Conservation (phyloP, 1,140 invertebrate species). For the Drosophila eugracilis region DNA sequence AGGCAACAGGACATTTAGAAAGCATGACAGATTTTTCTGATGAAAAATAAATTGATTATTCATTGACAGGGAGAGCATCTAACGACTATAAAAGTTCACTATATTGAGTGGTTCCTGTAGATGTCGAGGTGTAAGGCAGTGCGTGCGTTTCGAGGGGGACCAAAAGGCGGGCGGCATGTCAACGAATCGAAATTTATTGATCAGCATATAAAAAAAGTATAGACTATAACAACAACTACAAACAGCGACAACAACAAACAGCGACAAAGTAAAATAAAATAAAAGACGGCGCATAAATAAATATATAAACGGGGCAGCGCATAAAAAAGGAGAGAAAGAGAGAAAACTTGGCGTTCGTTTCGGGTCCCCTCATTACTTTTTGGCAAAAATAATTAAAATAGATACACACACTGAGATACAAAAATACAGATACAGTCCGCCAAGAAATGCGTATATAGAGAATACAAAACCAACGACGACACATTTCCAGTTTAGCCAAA, state of each 20-base stretch:
- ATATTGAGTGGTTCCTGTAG: background rate
- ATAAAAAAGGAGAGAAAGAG: slow-evolving; percentile 7
- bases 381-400: slow-evolving; percentile 80
- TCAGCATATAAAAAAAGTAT: slow-evolving; percentile 49
- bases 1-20: too few species aligned
- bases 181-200: slow-evolving; percentile 78
- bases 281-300: slow-evolving; percentile 47
- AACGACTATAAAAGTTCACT: background rate
- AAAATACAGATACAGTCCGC: slow-evolving; percentile 28
- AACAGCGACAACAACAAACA: slow-evolving; percentile 12
- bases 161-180: slow-evolving; percentile 62
- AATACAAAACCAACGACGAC: slow-evolving; percentile 45
- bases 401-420: slow-evolving; percentile 51
- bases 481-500: slow-evolving; percentile 64
- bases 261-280: slow-evolving; percentile 33
- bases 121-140: background rate
- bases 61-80: background rate
- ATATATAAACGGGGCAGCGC: slow-evolving; percentile 28
- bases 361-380: slow-evolving; percentile 47
- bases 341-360: slow-evolving; percentile 17
- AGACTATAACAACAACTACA: slow-evolving; percentile 9
- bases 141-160: slow-evolving; percentile 23
- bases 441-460: slow-evolving; percentile 70
- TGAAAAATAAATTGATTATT: background rate
- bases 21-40: too few species aligned